These are phyloP conservation scores for Poeciliopsis turrubarensis DNA, from an alignment of 2,113 vertebrate genomes.

Conservation along the genomic window DNA sequence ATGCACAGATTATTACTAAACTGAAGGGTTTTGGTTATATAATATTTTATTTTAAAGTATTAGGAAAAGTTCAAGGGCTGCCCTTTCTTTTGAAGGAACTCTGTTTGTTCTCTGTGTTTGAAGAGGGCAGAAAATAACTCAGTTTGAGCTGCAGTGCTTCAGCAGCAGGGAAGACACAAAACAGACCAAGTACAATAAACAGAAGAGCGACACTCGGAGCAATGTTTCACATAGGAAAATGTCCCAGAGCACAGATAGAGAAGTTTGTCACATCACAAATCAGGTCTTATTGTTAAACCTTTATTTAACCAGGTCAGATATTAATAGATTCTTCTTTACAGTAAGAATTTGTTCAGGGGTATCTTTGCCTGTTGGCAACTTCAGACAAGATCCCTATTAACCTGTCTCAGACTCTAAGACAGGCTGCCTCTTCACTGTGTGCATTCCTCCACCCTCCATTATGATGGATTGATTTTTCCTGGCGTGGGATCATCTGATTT, in stretches of 20 bases:
- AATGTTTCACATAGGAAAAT: slow-evolving; percentile 1
- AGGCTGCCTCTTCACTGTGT: slow-evolving; percentile 48
- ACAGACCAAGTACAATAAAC: not conserved
- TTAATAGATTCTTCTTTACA: no score
- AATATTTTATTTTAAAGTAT: no score
- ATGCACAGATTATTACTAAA: no score
- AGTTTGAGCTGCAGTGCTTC: no score
- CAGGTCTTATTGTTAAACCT: slow-evolving; percentile 29
- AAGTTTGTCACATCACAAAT: slow-evolving; percentile 39
- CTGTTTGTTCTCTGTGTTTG: not conserved
- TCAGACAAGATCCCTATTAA: slow-evolving; percentile 73
- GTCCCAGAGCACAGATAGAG: not conserved
- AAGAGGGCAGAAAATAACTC: not conserved
- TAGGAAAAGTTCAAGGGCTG: no score
- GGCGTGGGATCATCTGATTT: slow-evolving; percentile 3
- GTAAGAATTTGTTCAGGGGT: slow-evolving; percentile 13
- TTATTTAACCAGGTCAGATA: no score
- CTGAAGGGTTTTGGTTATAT: no score
- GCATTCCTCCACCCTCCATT: slow-evolving; percentile 53
- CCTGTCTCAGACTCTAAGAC: slow-evolving; percentile 71
- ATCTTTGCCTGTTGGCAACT: slow-evolving; percentile 67
- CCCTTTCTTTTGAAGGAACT: not conserved
- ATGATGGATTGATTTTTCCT: slow-evolving; percentile 52
- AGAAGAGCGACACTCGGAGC: not conserved
- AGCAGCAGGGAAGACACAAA: no score